phyloP scores from a whole-genome alignment of 1,140 invertebrate species.

The Himalopsyche phryganea region DNA sequence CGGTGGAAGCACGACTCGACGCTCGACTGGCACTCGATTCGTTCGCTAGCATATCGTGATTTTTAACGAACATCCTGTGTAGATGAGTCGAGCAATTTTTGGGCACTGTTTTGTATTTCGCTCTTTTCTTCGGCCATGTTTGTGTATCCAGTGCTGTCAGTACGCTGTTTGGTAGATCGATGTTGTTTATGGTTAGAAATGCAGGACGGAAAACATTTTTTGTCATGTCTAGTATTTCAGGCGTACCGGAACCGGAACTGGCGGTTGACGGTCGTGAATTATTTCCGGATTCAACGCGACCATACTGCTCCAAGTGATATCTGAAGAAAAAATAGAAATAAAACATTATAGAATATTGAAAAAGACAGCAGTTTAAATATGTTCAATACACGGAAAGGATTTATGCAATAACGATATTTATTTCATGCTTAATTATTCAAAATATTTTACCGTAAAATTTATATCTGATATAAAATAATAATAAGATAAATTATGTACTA shows the following conservation, averaged over 20 bases:
- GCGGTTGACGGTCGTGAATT: slow-evolving; percentile 10
- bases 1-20: slow-evolving; percentile 25
- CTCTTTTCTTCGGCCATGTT: slow-evolving; percentile 8
- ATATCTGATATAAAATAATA: no score
- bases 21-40: slow-evolving; percentile 4
- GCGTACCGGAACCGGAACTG: slow-evolving; percentile 6
- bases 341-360: no score
- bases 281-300: slow-evolving; percentile 1
- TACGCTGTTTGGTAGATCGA: slow-evolving; percentile 15
- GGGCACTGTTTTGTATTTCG: slow-evolving; percentile 26
- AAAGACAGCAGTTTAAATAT: no score
- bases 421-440: no score
- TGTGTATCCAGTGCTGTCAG: background rate
- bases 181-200: slow-evolving; percentile 27
- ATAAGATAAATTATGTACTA: no score
- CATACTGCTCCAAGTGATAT: slow-evolving; percentile 19
- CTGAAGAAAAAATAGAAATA: slow-evolving; percentile 11
- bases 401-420: no score
- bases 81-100: slow-evolving; percentile 26
- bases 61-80: slow-evolving; percentile 32
- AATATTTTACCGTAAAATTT: no score
- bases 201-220: slow-evolving; percentile 30
- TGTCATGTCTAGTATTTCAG: slow-evolving; percentile 24
- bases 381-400: no score
- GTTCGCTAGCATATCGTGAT: background rate